Evolutionary conservation across 2,113 vertebrate species (phyloP).

Genomic region (Pholis gunnellus): DNA sequence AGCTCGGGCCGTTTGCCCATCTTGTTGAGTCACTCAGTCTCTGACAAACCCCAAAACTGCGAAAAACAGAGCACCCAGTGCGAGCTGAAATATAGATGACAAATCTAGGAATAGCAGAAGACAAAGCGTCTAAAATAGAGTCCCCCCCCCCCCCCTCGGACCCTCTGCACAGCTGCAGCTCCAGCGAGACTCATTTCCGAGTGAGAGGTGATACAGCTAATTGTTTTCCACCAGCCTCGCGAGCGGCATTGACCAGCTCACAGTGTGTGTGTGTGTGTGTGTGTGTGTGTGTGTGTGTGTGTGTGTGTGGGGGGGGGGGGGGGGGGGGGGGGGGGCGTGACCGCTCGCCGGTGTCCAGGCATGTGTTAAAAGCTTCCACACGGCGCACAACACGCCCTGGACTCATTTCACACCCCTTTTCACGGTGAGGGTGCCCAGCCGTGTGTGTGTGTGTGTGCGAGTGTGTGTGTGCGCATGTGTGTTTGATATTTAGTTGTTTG

Average conservation of each 20-base stretch:
- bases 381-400: constrained; percentile 49
- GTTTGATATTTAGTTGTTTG: constrained; percentile 23
- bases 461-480: not conserved
- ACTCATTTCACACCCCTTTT: constrained; percentile 75
- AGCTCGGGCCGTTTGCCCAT: not conserved
- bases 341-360: constrained; percentile 47
- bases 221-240: constrained; percentile 42
- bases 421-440: constrained; percentile 37
- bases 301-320: too few relatives aligned
- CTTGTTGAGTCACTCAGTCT: not conserved
- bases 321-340: constrained; percentile 39
- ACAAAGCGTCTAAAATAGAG: not conserved
- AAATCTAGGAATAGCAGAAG: not conserved
- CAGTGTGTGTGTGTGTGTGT: constrained; percentile 9
- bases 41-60: not conserved
- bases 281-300: too few relatives aligned
- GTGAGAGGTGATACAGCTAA: constrained; percentile 38
- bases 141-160: not conserved
- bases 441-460: not conserved
- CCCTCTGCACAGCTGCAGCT: constrained; percentile 7
- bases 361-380: constrained; percentile 70
- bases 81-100: not conserved
- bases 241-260: constrained; percentile 32
- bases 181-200: constrained; percentile 8
- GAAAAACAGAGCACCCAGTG: not conserved